Percentiles rank a stretch among this genome's conserved stretches.
Evolutionary conservation across 2,888 invertebrate species (phyloP).

Genomic region (Monoplex corrugatus): DNA sequence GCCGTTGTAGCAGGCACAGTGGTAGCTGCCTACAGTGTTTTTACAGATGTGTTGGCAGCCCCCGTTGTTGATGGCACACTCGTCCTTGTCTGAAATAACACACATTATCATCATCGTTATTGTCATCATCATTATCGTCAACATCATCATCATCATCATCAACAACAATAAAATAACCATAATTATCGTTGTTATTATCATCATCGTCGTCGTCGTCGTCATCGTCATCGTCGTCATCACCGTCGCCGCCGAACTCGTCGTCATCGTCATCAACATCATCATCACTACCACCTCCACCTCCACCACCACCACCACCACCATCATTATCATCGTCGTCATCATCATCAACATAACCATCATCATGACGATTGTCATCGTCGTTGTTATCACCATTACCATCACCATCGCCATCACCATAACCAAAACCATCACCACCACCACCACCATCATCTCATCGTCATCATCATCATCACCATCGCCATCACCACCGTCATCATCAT

Average conservation of each 20-base stretch:
- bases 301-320: not conserved
- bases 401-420: not conserved
- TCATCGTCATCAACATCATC: not conserved
- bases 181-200: not conserved
- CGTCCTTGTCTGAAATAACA: constrained; percentile 91
- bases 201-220: constrained; percentile 9
- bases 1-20: constrained; percentile 98
- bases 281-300: no score
- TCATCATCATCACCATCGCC: not conserved
- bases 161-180: not conserved
- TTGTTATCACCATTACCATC: not conserved
- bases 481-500: not conserved
- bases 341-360: not conserved
- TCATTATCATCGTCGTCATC: not conserved
- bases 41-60: constrained; percentile 98
- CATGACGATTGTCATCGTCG: not conserved
- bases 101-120: not conserved
- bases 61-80: constrained; percentile 96
- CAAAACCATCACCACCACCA: not conserved
- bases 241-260: not conserved
- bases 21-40: constrained; percentile 95
- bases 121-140: not conserved
- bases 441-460: not conserved
- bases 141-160: not conserved
- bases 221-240: not conserved